A percentile compares a stretch with the other conserved stretches of the same genome.
Evolutionary conservation across 2,888 invertebrate species (phyloP).

Genomic region (Chymomyza procnemis): DNA sequence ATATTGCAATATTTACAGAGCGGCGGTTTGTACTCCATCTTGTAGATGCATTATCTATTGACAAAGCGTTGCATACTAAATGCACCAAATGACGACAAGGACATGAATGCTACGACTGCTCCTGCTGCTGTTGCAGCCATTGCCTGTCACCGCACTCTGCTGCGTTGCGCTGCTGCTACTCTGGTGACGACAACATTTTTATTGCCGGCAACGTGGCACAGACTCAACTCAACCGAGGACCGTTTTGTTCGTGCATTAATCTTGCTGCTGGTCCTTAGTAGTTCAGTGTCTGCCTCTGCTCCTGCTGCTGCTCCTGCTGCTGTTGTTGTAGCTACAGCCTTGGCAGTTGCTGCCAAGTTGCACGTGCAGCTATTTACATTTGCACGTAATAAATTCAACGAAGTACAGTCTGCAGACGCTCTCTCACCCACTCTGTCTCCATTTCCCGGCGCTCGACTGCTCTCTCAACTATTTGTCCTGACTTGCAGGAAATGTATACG

Average conservation of each 20-base stretch:
- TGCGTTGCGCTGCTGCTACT: background rate
- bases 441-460: background rate
- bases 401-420: conserved; percentile 13
- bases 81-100: background rate
- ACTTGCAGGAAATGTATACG: conserved; percentile 55
- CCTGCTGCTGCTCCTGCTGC: background rate
- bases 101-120: background rate
- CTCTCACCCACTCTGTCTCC: background rate
- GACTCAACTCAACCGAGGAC: background rate
- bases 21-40: conserved; percentile 26
- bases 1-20: conserved; percentile 32
- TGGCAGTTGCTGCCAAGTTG: conserved; percentile 21
- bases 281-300: background rate
- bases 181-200: conserved; percentile 59
- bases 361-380: conserved; percentile 76
- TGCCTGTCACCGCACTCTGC: background rate
- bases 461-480: conserved; percentile 5
- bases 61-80: conserved; percentile 45
- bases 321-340: background rate
- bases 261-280: conserved; percentile 17
- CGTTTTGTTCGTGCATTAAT: conserved; percentile 31
- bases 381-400: conserved; percentile 73
- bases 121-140: background rate
- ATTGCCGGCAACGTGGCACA: conserved; percentile 43
- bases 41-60: conserved; percentile 62